These are phyloP conservation scores for Corvus hawaiiensis DNA, from an alignment of 2,113 vertebrate species.

Conservation along the genomic window DNA sequence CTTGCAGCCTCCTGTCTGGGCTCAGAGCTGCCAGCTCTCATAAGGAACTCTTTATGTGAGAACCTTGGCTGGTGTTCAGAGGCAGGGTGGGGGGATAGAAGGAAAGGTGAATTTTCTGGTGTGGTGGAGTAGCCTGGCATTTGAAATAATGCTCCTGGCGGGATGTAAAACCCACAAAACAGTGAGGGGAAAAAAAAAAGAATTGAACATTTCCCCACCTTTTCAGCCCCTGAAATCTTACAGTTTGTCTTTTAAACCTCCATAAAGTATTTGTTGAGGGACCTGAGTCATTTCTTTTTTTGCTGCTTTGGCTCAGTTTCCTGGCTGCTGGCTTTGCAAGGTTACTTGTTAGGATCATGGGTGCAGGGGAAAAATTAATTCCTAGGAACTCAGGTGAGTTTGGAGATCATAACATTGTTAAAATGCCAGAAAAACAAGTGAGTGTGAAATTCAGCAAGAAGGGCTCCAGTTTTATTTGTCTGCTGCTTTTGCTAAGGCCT, in stretches of 20 bases:
- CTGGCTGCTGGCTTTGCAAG: neutral
- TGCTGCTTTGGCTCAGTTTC: neutral
- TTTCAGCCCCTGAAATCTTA: neutral
- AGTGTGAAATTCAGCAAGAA: neutral
- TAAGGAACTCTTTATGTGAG: slow-evolving; percentile 45
- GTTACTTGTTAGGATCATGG: neutral
- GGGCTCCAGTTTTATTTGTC: neutral
- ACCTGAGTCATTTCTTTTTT: neutral
- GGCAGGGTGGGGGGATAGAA: neutral
- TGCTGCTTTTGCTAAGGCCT: neutral
- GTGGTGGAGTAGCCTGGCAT: neutral
- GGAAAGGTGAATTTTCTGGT: neutral
- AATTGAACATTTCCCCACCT: neutral
- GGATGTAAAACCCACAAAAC: neutral
- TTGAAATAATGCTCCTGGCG: neutral
- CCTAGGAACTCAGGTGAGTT: neutral
- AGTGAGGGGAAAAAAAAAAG: accelerated
- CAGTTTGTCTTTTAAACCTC: neutral
- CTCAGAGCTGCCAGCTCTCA: neutral
- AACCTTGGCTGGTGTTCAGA: neutral
- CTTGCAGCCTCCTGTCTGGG: neutral
- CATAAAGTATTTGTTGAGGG: neutral
- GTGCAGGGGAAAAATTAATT: neutral
- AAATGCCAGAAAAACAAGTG: neutral
- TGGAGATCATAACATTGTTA: neutral